A percentile compares a stretch with the other conserved stretches of the same genome.
Conservation (phyloP, 2,888 invertebrate species). For the Conus canariensis region DNA sequence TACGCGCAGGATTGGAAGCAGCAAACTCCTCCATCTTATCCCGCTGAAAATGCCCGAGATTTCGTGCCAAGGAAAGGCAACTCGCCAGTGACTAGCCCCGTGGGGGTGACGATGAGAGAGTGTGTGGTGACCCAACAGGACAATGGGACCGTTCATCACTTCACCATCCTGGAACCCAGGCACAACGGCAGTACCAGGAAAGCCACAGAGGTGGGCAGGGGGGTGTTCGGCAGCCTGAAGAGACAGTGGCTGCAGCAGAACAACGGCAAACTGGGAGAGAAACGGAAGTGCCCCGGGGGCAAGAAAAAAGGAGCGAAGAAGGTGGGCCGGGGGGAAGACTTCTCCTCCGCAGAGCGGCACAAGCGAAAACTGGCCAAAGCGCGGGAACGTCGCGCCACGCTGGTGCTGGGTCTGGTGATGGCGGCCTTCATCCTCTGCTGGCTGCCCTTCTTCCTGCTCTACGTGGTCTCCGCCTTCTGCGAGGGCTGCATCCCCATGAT, state of each 20-base stretch:
- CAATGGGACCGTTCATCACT: constrained; percentile 52
- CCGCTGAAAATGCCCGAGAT: constrained; percentile 1
- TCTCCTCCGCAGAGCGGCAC: constrained; percentile 80
- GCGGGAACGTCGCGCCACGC: constrained; percentile 96
- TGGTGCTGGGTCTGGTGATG: constrained; percentile 98
- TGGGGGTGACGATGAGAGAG: background rate
- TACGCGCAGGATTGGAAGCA: background rate
- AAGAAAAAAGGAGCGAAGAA: constrained; percentile 25
- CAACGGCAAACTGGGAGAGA: background rate
- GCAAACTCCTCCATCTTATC: background rate
- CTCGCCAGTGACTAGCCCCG: background rate
- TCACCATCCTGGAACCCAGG: constrained; percentile 52
- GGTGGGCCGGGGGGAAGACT: constrained; percentile 44
- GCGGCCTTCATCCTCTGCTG: constrained; percentile 99
- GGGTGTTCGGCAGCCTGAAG: constrained; percentile 43
- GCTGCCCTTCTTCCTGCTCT: constrained; percentile 94
- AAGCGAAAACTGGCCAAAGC: constrained; percentile 95
- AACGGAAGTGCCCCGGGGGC: background rate
- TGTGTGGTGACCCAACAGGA: constrained; percentile 35
- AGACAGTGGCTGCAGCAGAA: constrained; percentile 29
- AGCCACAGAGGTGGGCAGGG: background rate
- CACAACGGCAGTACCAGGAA: constrained; percentile 47
- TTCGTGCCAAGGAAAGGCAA: background rate
- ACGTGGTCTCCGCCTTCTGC: constrained; percentile 78
- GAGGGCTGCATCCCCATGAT: constrained; percentile 69